Percentiles rank a stretch among this genome's conserved stretches.
Evolutionary conservation across 2,113 vertebrate genomes (phyloP).

Genomic region (Trogon surrucura): DNA sequence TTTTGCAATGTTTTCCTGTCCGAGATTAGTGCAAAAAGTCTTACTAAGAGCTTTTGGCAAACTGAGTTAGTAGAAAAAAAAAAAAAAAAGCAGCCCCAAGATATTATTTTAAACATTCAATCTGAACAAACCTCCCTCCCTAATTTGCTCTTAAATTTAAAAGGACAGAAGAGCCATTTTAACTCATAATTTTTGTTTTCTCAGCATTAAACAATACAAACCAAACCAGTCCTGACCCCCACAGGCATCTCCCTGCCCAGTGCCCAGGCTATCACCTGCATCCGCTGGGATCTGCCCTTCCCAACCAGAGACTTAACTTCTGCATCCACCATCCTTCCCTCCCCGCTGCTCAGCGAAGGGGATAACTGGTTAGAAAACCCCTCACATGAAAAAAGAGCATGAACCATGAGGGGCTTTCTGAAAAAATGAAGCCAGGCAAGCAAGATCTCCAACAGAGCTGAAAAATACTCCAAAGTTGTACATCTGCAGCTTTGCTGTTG

Average conservation of each 20-base stretch:
- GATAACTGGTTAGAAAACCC: not conserved
- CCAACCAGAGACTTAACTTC: not conserved
- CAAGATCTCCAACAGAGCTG: not conserved
- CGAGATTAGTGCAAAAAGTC: constrained; percentile 28
- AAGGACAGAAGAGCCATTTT: not conserved
- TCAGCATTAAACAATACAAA: not conserved
- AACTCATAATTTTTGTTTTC: not conserved
- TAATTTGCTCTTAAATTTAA: not conserved
- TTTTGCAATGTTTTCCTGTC: constrained; percentile 54
- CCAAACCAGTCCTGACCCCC: not conserved
- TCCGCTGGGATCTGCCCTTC: not conserved
- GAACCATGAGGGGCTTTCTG: not conserved
- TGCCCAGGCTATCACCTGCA: not conserved
- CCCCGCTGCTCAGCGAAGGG: not conserved
- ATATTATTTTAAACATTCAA: not conserved
- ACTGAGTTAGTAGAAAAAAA: not conserved
- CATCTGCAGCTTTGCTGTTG: not conserved
- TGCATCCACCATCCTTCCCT: not conserved
- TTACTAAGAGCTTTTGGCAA: constrained; percentile 31
- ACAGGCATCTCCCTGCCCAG: not conserved
- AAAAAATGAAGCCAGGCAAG: not conserved
- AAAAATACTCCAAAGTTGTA: not conserved
- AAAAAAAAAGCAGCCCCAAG: not conserved
- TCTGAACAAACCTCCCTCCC: not conserved
- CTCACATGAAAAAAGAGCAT: not conserved